Evolutionary conservation across 2,797 vertebrate genomes (phyloP).

Genomic region (Spheniscus humboldti): DNA sequence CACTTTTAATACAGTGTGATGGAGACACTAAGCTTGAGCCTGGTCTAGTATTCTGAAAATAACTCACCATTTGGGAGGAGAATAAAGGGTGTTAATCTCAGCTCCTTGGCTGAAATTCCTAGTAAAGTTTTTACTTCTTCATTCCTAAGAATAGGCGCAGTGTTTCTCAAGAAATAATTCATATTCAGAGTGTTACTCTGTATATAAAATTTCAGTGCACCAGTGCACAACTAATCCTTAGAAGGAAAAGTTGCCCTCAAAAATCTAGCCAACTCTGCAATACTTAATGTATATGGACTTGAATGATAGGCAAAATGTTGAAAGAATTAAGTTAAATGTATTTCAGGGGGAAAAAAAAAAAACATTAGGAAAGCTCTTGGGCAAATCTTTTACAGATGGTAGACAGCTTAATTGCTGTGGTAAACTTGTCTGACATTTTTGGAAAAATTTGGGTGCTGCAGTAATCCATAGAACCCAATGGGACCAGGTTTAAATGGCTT

Average conservation of each 20-base stretch:
- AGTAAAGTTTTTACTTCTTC: constrained; percentile 36
- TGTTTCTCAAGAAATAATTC: constrained; percentile 44
- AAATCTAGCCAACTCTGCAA: constrained; percentile 18
- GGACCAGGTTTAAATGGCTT: not conserved
- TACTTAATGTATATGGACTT: not conserved
- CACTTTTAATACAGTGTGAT: constrained; percentile 8
- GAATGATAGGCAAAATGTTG: constrained; percentile 29
- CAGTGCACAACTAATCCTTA: constrained; percentile 5
- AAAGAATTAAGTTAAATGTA: constrained; percentile 43
- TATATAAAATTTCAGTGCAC: constrained; percentile 42
- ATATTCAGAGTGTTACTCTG: not conserved
- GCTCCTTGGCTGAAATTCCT: constrained; percentile 24
- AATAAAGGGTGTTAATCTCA: constrained; percentile 45
- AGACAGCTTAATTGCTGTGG: constrained; percentile 75
- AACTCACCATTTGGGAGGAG: constrained; percentile 48
- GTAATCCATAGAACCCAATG: constrained; percentile 22
- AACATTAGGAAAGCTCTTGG: constrained; percentile 40
- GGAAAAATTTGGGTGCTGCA: constrained; percentile 62
- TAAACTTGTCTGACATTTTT: constrained; percentile 62
- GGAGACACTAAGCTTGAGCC: constrained; percentile 41
- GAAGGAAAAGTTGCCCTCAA: constrained; percentile 30
- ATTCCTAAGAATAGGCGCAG: not conserved
- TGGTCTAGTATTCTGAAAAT: constrained; percentile 42
- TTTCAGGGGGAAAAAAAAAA: not conserved
- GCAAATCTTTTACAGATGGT: constrained; percentile 66